Base-by-base conservation (phyloP, 1,140 invertebrate genomes). In the Venturia canescens region DNA sequence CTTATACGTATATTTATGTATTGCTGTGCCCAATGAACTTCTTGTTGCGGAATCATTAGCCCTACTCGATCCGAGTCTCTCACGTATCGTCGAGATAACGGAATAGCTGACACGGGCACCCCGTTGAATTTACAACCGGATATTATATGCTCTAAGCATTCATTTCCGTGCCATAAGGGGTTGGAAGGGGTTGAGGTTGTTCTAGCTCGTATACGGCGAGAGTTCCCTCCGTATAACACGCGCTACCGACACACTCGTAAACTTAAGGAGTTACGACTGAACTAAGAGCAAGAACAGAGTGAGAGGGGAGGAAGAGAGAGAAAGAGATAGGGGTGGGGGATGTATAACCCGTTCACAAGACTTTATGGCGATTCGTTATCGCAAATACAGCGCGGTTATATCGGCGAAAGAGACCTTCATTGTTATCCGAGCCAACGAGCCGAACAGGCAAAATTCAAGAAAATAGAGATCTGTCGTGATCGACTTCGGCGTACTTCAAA, bases 351-450 rank as follows among this genome's bases (percentile, higher is more conserved):
- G 34, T 80, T 23, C 78, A 60, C 67, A 26, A 50, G 69, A 80
- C 67, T 80, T 80, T 80, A 80, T 80, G 78, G 78, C 69, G 78
- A 80, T 80, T 80, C 78, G 78, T 80, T 80, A 80, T 80, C 78
- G 50, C 34, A 29, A 31, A 77, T 18, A 6, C 53, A 63, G 63
- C 21, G 34, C 31, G 74, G 53, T 15, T 63, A 63, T 76, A 63
- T 53, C 70, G 44, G 53, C 74, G 29, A 63, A 76, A 76, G 50
- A 76, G 74, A 66, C 26, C 27, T 16, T 57, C 44, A 16, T 18
- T 34, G 23, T 29, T 57, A 21, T 23, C 50, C 11, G n/a, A 48
- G 67, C 67, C 27, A 34, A 70, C 29, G 67, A 72, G 44, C 23
- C 15, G 21, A 57, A 9, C 53, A 57, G 53, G 18, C 11, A 21